Percentiles rank a stretch among this genome's conserved stretches.
Conservation (phyloP, 2,797 vertebrate genomes). For the Sebastes oblongus region DNA sequence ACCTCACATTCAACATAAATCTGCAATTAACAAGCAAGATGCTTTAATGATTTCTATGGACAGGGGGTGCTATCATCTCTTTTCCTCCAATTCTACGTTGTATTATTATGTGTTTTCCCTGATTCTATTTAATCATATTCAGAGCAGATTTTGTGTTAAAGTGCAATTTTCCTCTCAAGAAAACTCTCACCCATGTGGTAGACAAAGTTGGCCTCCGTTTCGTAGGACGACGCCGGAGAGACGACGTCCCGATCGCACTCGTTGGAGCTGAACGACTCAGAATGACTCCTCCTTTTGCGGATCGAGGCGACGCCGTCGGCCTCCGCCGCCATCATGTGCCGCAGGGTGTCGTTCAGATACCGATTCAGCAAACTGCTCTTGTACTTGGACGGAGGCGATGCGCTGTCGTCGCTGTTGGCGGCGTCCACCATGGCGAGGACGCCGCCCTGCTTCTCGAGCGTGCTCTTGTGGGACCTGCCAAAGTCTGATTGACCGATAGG, state of each 20-base stretch:
- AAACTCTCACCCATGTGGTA: slow-evolving; percentile 90
- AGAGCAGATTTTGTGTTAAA: not conserved
- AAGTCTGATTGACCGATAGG: slow-evolving; percentile 85
- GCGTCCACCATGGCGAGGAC: slow-evolving; percentile 86
- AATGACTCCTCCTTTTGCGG: slow-evolving; percentile 89
- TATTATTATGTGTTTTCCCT: not conserved
- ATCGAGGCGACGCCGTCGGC: slow-evolving; percentile 80
- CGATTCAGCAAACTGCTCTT: slow-evolving; percentile 95
- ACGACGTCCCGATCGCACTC: slow-evolving; percentile 90
- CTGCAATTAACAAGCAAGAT: slow-evolving; percentile 55
- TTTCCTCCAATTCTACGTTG: not conserved
- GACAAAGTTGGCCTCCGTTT: slow-evolving; percentile 92
- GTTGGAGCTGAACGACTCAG: slow-evolving; percentile 92
- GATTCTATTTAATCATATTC: not conserved
- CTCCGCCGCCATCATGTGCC: slow-evolving; percentile 88
- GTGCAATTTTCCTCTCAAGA: not conserved
- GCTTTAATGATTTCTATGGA: slow-evolving; percentile 27
- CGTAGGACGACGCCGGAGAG: slow-evolving; percentile 89
- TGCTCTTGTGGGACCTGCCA: slow-evolving; percentile 79
- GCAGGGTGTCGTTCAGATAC: slow-evolving; percentile 94
- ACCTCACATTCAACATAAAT: slow-evolving; percentile 54
- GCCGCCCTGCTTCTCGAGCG: slow-evolving; percentile 82
- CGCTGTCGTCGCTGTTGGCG: slow-evolving; percentile 86
- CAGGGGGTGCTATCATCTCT: slow-evolving; percentile 1
- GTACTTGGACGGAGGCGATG: slow-evolving; percentile 91